Percentiles rank a stretch among this genome's conserved stretches.
Conservation (phyloP, 92 coral and sea anemone genomes). For the Palythoa heliodiscus region DNA sequence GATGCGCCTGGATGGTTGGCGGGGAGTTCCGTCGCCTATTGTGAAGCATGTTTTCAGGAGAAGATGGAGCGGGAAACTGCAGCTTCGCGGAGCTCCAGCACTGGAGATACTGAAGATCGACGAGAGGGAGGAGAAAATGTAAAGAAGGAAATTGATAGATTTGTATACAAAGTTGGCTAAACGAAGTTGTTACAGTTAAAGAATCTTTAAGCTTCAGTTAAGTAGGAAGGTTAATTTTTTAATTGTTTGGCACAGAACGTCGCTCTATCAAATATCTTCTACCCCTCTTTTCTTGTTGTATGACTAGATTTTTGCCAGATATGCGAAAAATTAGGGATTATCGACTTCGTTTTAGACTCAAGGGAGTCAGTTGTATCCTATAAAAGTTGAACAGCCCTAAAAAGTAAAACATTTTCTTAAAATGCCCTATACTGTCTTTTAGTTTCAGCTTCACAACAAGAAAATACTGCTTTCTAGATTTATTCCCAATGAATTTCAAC, state of each 20-base stretch:
- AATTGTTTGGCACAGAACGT: constrained; percentile 11
- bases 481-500: constrained; percentile 13
- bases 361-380: constrained; percentile 27
- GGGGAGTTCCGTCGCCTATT: constrained; percentile 55
- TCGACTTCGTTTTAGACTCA: constrained; percentile 30
- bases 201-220: neutral
- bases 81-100: constrained; percentile 33
- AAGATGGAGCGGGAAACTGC: constrained; percentile 41
- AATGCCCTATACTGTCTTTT: constrained; percentile 26
- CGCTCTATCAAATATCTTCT: neutral
- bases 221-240: constrained; percentile 1
- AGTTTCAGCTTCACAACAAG: constrained; percentile 26
- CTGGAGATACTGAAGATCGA: constrained; percentile 28
- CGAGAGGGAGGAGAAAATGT: constrained; percentile 18
- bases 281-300: neutral
- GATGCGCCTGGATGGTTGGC: constrained; percentile 49
- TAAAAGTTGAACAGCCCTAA: constrained; percentile 21
- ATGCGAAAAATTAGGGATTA: constrained; percentile 29
- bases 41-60: constrained; percentile 47
- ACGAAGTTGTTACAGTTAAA: constrained; percentile 24
- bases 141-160: constrained; percentile 20
- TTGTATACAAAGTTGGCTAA: constrained; percentile 22
- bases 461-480: constrained; percentile 27
- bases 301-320: constrained; percentile 18
- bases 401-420: constrained; percentile 16